A percentile compares a stretch with the other conserved stretches of the same genome.
These are phyloP conservation scores for Dryadula phaetusa DNA, from an alignment of 2,888 invertebrate genomes.

Conservation along the genomic window DNA sequence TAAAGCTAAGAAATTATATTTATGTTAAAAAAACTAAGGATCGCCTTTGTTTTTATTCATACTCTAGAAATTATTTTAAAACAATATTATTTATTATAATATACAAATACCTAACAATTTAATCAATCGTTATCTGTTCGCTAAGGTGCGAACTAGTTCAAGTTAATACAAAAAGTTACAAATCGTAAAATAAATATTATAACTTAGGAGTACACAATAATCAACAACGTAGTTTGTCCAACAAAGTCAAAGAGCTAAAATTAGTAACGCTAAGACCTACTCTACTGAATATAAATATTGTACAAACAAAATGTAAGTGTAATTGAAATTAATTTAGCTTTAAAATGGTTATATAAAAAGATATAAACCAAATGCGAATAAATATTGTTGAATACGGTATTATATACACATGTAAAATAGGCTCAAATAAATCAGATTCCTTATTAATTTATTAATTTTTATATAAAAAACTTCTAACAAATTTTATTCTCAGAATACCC, in stretches of 20 bases:
- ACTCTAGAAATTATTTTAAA: not conserved
- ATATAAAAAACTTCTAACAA: not conserved
- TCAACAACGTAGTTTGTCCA: not conserved
- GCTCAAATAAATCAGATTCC: too few species aligned
- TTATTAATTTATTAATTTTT: not conserved
- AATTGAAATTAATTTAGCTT: not conserved
- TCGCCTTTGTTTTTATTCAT: not conserved
- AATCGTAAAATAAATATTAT: conserved; percentile 1
- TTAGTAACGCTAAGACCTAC: not conserved
- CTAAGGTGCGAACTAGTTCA: not conserved
- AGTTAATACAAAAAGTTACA: conserved; percentile 11
- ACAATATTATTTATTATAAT: not conserved
- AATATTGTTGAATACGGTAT: not conserved
- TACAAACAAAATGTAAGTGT: not conserved
- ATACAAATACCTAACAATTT: not conserved
- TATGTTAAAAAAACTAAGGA: not conserved
- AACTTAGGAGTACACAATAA: conserved; percentile 6
- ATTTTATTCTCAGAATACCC: too few species aligned
- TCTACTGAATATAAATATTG: not conserved
- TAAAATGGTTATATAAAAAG: not conserved
- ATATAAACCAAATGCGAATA: not conserved
- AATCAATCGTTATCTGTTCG: not conserved
- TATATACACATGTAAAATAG: not conserved
- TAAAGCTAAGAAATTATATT: not conserved
- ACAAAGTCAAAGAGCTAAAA: not conserved